Evolutionary conservation across 1,140 invertebrate species (phyloP).

Genomic region (Cydia splendana): DNA sequence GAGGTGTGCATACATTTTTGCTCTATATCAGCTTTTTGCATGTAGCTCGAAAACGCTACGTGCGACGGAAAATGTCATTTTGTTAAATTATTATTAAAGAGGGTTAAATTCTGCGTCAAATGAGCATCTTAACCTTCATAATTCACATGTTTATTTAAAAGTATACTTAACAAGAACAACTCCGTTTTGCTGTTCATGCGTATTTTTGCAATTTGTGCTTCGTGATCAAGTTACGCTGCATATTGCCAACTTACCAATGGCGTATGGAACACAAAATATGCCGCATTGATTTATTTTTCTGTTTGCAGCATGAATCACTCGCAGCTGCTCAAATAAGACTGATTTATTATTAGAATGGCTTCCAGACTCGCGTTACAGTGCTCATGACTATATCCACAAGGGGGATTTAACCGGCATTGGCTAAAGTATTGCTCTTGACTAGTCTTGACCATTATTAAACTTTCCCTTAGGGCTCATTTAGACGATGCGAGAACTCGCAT

Average conservation of each 20-base stretch:
- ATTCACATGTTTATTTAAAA: too few species aligned
- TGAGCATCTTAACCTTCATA: too few species aligned
- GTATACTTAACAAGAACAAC: too few species aligned
- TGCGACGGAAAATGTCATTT: too few species aligned
- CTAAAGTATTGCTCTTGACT: not conserved
- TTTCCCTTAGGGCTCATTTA: not conserved
- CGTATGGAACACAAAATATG: conserved; percentile 18
- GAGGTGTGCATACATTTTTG: too few species aligned
- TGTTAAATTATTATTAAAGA: too few species aligned
- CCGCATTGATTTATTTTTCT: conserved; percentile 36
- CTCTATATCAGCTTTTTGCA: too few species aligned
- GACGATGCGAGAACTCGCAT: too few species aligned
- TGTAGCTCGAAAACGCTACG: too few species aligned
- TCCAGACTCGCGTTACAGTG: conserved; percentile 10
- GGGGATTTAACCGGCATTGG: not conserved
- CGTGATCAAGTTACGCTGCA: not conserved
- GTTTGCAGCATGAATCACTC: conserved; percentile 13
- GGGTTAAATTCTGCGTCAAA: too few species aligned
- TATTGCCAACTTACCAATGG: not conserved
- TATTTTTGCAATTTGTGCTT: not conserved
- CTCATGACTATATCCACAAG: conserved; percentile 6
- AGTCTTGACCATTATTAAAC: not conserved
- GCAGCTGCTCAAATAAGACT: conserved; percentile 39
- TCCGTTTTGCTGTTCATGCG: too few species aligned
- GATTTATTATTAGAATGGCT: conserved; percentile 34